Conservation (phyloP, 2,888 invertebrate species). For the Lithophane leautieri region DNA sequence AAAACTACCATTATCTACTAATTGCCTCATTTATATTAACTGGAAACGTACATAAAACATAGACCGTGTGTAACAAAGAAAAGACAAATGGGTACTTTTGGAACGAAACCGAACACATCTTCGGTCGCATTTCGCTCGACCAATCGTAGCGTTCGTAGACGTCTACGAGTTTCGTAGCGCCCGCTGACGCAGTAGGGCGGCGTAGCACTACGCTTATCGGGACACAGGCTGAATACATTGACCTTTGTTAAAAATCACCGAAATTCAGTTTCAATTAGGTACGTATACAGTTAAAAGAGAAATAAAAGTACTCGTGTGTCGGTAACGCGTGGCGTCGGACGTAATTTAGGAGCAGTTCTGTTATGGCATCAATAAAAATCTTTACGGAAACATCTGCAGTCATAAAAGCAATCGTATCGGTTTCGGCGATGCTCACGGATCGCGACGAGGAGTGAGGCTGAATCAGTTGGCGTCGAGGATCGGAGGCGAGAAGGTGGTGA, state of each 20-base stretch:
- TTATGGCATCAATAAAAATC: constrained; percentile 73
- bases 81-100: constrained; percentile 71
- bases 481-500: constrained; percentile 63
- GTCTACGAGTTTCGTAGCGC: constrained; percentile 86
- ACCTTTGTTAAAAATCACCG: constrained; percentile 78
- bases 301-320: constrained; percentile 64
- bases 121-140: constrained; percentile 69
- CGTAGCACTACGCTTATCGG: constrained; percentile 81
- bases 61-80: constrained; percentile 72
- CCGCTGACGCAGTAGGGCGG: constrained; percentile 84
- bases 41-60: constrained; percentile 68
- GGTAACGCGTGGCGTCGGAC: constrained; percentile 53
- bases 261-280: constrained; percentile 70
- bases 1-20: constrained; percentile 71
- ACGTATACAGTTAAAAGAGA: constrained; percentile 50
- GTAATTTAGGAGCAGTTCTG: constrained; percentile 61
- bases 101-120: constrained; percentile 72
- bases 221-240: constrained; percentile 77
- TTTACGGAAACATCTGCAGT: constrained; percentile 72
- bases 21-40: constrained; percentile 74
- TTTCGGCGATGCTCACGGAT: constrained; percentile 58
- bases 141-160: constrained; percentile 84
- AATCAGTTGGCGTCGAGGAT: constrained; percentile 62
- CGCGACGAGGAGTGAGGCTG: constrained; percentile 59
- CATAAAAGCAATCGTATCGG: constrained; percentile 69